These are phyloP conservation scores for Drosophila gaucha DNA, from an alignment of 2,888 invertebrate genomes.

Conservation along the genomic window DNA sequence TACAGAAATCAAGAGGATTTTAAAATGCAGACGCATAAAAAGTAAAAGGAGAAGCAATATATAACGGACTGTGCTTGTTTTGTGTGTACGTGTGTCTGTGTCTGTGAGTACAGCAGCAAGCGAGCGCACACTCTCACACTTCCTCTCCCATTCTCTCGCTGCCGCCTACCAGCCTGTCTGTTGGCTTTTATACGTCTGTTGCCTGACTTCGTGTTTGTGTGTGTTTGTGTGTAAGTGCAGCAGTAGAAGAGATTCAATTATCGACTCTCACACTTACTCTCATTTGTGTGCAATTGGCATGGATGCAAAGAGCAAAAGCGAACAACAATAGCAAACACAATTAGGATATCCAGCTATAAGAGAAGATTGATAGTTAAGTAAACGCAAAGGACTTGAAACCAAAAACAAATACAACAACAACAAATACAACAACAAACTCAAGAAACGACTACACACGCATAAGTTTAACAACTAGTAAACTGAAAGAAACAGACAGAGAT, in stretches of 20 bases:
- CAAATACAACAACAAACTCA: background rate
- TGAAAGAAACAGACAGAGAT: background rate
- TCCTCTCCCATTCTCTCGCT: constrained; percentile 8
- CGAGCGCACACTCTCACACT: constrained; percentile 14
- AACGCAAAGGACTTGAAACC: constrained; percentile 37
- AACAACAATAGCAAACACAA: constrained; percentile 14
- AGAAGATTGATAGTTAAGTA: constrained; percentile 33
- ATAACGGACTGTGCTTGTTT: constrained; percentile 12
- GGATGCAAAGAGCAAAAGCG: constrained; percentile 32
- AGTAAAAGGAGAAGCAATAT: constrained; percentile 22
- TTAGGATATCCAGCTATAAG: constrained; percentile 41
- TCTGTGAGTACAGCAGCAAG: constrained; percentile 27
- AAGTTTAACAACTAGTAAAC: background rate
- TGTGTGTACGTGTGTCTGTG: background rate
- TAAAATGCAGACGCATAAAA: constrained; percentile 39
- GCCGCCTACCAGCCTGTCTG: constrained; percentile 5
- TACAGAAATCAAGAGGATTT: constrained; percentile 18
- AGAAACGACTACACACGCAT: constrained; percentile 1
- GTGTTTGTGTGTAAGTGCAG: constrained; percentile 25
- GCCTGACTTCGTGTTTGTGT: constrained; percentile 1
- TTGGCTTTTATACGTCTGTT: background rate
- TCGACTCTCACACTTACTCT: constrained; percentile 8
- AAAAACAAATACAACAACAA: constrained; percentile 13
- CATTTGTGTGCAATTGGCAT: constrained; percentile 39
- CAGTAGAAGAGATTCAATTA: constrained; percentile 18